Percentiles rank a stretch among this genome's conserved stretches.
Conservation (phyloP, 2,113 vertebrate genomes). For the Sigmodon hispidus region DNA sequence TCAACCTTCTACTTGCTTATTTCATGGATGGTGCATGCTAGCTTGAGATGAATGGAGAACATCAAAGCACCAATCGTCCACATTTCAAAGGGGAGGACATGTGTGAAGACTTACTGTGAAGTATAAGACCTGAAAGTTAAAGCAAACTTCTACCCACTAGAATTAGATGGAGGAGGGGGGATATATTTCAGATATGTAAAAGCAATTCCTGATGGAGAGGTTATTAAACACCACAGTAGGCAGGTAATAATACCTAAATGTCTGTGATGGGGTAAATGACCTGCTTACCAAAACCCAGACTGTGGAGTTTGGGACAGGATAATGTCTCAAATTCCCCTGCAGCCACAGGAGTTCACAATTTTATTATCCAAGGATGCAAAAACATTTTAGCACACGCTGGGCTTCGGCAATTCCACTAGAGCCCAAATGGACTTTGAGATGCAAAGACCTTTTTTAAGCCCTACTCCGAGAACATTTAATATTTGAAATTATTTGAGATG, state of each 20-base stretch:
- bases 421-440: constrained; percentile 78
- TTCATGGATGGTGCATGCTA: not conserved
- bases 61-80: not conserved
- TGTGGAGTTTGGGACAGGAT: constrained; percentile 59
- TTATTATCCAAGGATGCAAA: constrained; percentile 75
- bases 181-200: constrained; percentile 56
- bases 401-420: constrained; percentile 76
- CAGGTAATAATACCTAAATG: constrained; percentile 64
- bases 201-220: constrained; percentile 62
- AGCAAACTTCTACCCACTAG: not conserved
- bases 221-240: constrained; percentile 70
- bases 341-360: constrained; percentile 70
- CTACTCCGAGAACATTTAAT: constrained; percentile 79
- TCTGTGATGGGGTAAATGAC: constrained; percentile 61
- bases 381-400: constrained; percentile 74
- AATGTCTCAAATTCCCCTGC: constrained; percentile 70
- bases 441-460: constrained; percentile 79
- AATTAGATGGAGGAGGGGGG: not conserved
- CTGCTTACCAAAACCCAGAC: constrained; percentile 54
- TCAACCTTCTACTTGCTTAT: too few relatives aligned
- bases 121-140: not conserved
- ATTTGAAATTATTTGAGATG: constrained; percentile 84
- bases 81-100: not conserved
- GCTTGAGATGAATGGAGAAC: not conserved
- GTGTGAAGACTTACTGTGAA: not conserved